Conservation (phyloP, 2,888 invertebrate species). For the Metopia argyrocephala region DNA sequence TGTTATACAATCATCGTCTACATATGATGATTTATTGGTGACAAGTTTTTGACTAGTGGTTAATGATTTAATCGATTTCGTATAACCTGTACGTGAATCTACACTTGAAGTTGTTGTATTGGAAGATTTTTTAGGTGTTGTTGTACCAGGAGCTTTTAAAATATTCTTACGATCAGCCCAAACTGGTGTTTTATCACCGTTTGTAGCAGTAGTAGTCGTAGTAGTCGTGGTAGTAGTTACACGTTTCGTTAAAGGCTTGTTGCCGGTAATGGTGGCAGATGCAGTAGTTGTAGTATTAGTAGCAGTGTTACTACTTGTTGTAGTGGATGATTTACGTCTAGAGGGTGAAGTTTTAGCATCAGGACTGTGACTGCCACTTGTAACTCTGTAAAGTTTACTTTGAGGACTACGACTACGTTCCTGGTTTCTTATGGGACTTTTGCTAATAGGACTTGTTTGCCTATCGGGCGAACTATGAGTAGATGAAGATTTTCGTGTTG, state of each 20-base stretch:
- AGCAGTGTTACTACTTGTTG: too few relatives aligned
- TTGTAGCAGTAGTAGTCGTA: constrained; percentile 42
- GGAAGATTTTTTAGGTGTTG: constrained; percentile 57
- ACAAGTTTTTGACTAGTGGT: constrained; percentile 71
- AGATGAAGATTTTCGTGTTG: constrained; percentile 32
- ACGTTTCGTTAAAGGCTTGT: constrained; percentile 66
- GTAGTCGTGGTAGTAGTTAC: constrained; percentile 25
- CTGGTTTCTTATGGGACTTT: background rate
- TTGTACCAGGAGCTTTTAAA: constrained; percentile 66
- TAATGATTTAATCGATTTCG: constrained; percentile 63
- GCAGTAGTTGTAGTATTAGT: background rate
- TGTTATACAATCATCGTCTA: constrained; percentile 83
- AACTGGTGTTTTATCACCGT: constrained; percentile 69
- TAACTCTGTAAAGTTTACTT: background rate
- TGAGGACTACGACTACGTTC: constrained; percentile 52
- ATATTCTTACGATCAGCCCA: constrained; percentile 75
- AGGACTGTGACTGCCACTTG: constrained; percentile 44
- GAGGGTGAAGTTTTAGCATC: constrained; percentile 24
- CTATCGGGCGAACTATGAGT: constrained; percentile 30
- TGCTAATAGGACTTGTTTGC: constrained; percentile 29
- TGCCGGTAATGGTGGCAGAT: background rate
- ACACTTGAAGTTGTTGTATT: constrained; percentile 45
- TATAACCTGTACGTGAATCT: constrained; percentile 56
- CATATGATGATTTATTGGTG: constrained; percentile 68
- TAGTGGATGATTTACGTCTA: background rate